phyloP scores from a whole-genome alignment of 2,888 invertebrate species.

The Formica aserva region DNA sequence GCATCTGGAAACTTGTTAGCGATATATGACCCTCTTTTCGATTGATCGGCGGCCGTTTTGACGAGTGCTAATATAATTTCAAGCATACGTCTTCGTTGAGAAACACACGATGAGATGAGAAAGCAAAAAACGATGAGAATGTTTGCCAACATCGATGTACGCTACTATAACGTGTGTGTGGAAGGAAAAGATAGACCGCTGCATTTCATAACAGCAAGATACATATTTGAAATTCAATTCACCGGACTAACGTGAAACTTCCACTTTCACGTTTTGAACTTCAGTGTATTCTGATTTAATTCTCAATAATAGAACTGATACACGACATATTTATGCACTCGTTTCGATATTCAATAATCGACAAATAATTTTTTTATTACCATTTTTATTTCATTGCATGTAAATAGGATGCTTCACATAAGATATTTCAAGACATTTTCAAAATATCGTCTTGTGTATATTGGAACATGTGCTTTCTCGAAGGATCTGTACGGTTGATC shows the following conservation, averaged over 20 bases:
- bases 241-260: conserved; percentile 24
- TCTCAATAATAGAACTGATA: conserved; percentile 23
- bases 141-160: conserved; percentile 31
- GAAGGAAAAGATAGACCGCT: conserved; percentile 39
- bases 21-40: neutral
- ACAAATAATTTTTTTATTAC: conserved; percentile 15
- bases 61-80: conserved; percentile 33
- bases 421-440: conserved; percentile 4
- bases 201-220: conserved; percentile 34
- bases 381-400: neutral
- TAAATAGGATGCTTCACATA: neutral
- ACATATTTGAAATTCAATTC: conserved; percentile 48
- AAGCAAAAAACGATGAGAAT: conserved; percentile 24
- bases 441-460: neutral
- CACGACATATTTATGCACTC: neutral
- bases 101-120: conserved; percentile 25
- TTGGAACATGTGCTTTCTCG: neutral
- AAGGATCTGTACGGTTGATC: neutral
- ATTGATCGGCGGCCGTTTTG: conserved; percentile 20
- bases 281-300: conserved; percentile 31
- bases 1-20: neutral
- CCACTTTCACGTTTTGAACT: neutral
- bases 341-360: neutral
- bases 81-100: neutral
- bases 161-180: conserved; percentile 32